Conservation (phyloP, 2,113 vertebrate genomes). For the Tupaia chinensis region DNA sequence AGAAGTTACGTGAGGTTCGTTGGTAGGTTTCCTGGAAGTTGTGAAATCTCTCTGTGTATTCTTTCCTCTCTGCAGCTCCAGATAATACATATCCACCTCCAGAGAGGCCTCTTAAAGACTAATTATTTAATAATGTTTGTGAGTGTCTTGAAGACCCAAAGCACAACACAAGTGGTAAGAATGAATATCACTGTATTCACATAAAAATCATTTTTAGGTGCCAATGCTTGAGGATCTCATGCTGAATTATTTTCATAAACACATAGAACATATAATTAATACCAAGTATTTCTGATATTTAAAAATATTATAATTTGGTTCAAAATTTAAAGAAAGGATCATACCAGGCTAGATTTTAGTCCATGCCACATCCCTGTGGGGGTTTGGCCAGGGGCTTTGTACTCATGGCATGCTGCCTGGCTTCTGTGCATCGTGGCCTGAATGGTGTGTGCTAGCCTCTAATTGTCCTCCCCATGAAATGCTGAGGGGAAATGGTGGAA, state of each 20-base stretch:
- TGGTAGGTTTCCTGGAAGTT: neutral
- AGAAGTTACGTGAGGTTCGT: neutral
- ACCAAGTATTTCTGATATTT: neutral
- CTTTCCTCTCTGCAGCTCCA: slow-evolving; percentile 40
- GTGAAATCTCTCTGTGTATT: neutral
- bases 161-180: slow-evolving; percentile 34
- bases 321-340: neutral
- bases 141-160: slow-evolving; percentile 62
- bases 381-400: neutral
- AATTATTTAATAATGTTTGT: slow-evolving; percentile 76
- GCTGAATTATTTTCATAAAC: slow-evolving; percentile 37
- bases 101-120: slow-evolving; percentile 70
- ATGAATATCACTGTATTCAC: slow-evolving; percentile 33
- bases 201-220: slow-evolving; percentile 17
- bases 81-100: slow-evolving; percentile 40
- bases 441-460: neutral
- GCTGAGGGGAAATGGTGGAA: neutral
- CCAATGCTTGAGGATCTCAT: neutral
- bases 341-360: neutral
- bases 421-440: slow-evolving; percentile 29
- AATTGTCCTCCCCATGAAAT: neutral
- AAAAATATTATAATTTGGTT: neutral
- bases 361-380: neutral
- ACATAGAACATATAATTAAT: neutral
- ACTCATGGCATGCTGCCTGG: neutral